Conservation (phyloP, 2,113 vertebrate species). For the Panthera tigris region DNA sequence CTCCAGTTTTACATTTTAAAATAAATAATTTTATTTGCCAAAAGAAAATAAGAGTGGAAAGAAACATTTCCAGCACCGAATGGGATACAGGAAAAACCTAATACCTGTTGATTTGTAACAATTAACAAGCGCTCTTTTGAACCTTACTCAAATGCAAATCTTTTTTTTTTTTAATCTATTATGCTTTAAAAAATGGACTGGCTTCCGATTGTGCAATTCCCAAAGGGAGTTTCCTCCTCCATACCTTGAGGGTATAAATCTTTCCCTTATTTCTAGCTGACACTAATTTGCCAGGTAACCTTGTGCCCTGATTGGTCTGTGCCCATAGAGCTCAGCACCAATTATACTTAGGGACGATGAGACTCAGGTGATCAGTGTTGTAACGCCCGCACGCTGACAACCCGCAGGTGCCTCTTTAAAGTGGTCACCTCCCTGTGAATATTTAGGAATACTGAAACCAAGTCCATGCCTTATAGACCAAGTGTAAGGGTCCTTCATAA, state of each 20-base stretch:
- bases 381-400: not conserved
- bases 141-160: conserved; percentile 22
- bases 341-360: not conserved
- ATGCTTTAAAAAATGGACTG: conserved; percentile 2
- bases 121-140: conserved; percentile 27
- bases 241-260: not conserved
- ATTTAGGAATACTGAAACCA: not conserved
- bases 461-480: not conserved
- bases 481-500: not conserved
- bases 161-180: conserved; percentile 19
- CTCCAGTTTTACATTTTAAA: conserved; percentile 27
- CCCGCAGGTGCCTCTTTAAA: not conserved
- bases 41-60: not conserved
- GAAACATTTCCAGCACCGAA: not conserved
- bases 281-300: not conserved
- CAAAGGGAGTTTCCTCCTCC: not conserved
- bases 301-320: not conserved
- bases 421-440: not conserved
- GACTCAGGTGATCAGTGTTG: not conserved
- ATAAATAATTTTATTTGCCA: not conserved
- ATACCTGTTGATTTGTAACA: conserved; percentile 13
- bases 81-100: not conserved
- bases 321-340: not conserved
- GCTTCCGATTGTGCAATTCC: conserved; percentile 24
- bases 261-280: not conserved